phyloP scores from a whole-genome alignment of 2,888 invertebrate species.

The Amblyjoppa proteus region DNA sequence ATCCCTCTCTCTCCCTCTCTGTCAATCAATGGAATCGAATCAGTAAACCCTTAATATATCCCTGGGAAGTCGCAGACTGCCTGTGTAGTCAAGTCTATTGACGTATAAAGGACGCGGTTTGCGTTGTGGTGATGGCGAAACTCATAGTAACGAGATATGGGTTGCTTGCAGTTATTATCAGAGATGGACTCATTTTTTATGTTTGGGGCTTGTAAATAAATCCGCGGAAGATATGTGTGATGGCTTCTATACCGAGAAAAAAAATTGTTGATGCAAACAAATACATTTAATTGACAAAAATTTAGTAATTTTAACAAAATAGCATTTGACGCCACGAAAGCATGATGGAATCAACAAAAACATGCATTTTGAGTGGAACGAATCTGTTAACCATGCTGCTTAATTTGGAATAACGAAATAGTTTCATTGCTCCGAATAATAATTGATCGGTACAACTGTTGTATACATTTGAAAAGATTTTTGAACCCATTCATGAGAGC shows the following conservation, averaged over 20 bases:
- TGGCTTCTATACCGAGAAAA: neutral
- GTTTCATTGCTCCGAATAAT: neutral
- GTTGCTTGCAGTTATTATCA: neutral
- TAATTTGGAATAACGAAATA: no score
- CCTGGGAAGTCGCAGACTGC: neutral
- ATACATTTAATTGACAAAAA: no score
- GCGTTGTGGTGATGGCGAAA: constrained; percentile 21
- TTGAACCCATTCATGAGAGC: neutral
- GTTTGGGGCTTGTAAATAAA: constrained; percentile 3
- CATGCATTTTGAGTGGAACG: no score
- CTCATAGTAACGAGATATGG: neutral
- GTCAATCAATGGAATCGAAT: neutral
- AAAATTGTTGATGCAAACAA: no score
- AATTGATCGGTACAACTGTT: neutral
- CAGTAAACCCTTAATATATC: constrained; percentile 12
- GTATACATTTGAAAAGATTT: neutral
- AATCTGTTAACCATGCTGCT: no score
- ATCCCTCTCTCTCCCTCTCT: neutral
- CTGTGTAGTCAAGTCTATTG: constrained; percentile 1
- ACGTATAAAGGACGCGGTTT: constrained; percentile 29
- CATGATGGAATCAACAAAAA: no score
- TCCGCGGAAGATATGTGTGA: neutral
- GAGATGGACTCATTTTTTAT: neutral
- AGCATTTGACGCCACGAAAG: no score
- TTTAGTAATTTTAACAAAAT: no score